Base-by-base conservation (phyloP, 2,797 vertebrate genomes). In the Anomalospiza imberbis region DNA sequence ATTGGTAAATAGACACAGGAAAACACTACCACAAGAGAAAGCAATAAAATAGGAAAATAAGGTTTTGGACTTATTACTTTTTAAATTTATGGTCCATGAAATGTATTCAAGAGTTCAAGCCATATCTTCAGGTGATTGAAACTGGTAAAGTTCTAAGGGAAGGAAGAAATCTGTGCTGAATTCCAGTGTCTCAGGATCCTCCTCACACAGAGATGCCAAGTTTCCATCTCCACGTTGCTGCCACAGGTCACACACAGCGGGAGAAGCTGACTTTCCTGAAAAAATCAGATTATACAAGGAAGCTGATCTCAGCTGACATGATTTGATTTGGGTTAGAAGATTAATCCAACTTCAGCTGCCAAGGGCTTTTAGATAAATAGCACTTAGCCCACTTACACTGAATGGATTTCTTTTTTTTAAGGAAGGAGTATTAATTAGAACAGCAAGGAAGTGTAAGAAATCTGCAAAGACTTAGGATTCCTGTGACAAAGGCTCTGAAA, bases 251-350 rank as follows among this genome's bases (percentile, higher is more conserved):
- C 77, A 93, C 54, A 82, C 63, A 92, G 57, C 65, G 9, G 94
- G 73, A 96, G 85, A 93, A 87, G 77, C 57, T 96, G 97, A 75
- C 74, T 91, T 96, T 76, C 88, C 95, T 47, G 65, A 90, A 95
- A 96, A 96, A 96, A 94, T 96, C 95, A 97, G 78, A 94, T 95
- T 94, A 95, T 77, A 89, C 60, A 76, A 55, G 83, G 81, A 92
- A 96, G 70, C 90, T 96, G 85, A 97, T 97, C 93, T 74, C 89
- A 94, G 88, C 61, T 92, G 95, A 95, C 96, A 55, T 96, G 88
- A 98, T 97, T 97, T 96, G 94, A 97, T 97, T 97, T 96, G 62
- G 88, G 58, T 70, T 91, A 92, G 90, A 94, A 96, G 83, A 94
- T 96, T 97, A 96, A 97, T 90, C 85, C 91, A 91, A 74, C 87